Evolutionary conservation across 2,797 vertebrate species (phyloP).

Genomic region (Mus spretus): DNA sequence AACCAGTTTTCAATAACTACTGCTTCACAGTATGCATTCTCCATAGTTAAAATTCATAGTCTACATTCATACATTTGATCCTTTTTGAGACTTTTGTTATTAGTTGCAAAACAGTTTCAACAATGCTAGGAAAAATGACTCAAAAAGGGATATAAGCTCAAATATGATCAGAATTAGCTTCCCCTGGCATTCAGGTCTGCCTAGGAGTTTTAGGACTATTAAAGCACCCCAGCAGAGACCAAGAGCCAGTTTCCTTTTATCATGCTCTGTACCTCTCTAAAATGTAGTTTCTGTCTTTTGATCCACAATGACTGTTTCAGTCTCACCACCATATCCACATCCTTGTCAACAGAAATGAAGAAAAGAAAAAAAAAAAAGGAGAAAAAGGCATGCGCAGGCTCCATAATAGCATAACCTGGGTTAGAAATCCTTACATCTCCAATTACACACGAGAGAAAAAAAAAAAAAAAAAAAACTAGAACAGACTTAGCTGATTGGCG

Average conservation of each 20-base stretch:
- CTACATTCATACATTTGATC: background rate
- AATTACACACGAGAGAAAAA: background rate
- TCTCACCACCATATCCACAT: background rate
- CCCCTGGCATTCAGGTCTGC: background rate
- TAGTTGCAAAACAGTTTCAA: background rate
- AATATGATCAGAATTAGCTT: background rate
- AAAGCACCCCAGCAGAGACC: background rate
- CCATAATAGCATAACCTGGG: background rate
- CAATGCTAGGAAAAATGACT: background rate
- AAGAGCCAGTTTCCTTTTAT: background rate
- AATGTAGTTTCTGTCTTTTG: background rate
- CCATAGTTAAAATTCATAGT: background rate
- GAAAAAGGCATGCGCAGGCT: background rate
- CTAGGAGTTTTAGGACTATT: background rate
- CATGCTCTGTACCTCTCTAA: background rate
- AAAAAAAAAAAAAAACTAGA: background rate
- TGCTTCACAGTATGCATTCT: background rate
- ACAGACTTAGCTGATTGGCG: background rate
- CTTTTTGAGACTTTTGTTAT: background rate
- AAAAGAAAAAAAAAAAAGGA: background rate
- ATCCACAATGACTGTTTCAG: background rate
- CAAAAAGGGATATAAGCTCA: background rate
- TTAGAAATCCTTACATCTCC: background rate
- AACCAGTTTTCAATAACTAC: background rate
- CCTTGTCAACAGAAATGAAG: background rate